Evolutionary conservation across 92 coral and sea anemone species (phyloP).

Genomic region (Umimayanthus chanpuru): DNA sequence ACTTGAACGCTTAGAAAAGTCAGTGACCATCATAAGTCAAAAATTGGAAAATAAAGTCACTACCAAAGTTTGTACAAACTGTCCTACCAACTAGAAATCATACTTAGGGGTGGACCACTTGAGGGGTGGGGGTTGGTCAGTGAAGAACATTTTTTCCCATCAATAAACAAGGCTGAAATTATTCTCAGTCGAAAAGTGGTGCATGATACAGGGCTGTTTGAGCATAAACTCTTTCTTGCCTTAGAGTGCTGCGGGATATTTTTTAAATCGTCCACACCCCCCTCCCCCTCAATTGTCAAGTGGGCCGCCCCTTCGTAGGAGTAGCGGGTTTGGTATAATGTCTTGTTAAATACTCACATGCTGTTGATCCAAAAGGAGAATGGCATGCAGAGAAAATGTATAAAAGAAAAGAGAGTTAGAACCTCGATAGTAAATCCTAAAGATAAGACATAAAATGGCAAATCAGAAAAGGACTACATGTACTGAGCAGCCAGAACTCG

Average conservation of each 20-base stretch:
- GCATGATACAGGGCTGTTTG: too few relatives aligned
- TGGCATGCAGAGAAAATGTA: background rate
- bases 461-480: background rate
- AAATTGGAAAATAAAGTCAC: too few relatives aligned
- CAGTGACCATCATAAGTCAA: background rate
- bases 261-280: too few relatives aligned
- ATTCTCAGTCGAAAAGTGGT: too few relatives aligned
- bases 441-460: background rate
- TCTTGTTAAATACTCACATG: conserved; percentile 25
- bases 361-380: background rate
- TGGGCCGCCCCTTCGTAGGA: background rate
- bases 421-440: background rate
- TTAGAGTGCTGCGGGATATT: too few relatives aligned
- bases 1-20: background rate
- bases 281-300: too few relatives aligned
- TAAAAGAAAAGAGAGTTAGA: background rate
- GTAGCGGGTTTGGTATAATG: too few relatives aligned
- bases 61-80: background rate
- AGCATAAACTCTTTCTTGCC: too few relatives aligned
- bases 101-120: background rate
- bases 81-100: background rate
- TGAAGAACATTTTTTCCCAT: too few relatives aligned
- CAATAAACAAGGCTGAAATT: too few relatives aligned
- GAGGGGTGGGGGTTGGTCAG: too few relatives aligned
- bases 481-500: background rate